These are phyloP conservation scores for Chondrosia reniformis DNA, from an alignment of 37 sponge, comb jelly and placozoan species.

Conservation along the genomic window DNA sequence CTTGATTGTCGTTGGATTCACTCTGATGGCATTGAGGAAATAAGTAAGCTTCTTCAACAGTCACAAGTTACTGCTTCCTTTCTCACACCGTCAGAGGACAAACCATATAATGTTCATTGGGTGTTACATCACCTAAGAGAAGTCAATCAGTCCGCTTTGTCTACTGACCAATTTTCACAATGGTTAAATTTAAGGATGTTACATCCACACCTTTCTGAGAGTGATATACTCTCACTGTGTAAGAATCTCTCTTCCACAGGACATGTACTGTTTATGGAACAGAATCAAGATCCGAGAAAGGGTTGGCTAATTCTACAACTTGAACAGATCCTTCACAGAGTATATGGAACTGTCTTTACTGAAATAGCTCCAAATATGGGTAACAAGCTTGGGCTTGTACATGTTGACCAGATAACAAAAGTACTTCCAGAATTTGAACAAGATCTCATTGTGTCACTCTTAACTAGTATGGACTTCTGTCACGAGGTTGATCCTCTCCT, in stretches of 20 bases:
- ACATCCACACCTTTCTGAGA: background rate
- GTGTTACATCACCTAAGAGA: background rate
- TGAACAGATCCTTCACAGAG: background rate
- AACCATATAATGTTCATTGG: background rate
- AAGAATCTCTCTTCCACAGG: slow-evolving; percentile 10
- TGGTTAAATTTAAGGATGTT: slow-evolving; percentile 1
- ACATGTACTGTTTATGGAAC: background rate
- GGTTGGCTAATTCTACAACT: slow-evolving; percentile 15
- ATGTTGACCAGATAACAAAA: background rate
- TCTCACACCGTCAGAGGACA: background rate
- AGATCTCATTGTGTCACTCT: background rate
- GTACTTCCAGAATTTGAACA: background rate
- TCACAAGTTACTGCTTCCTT: background rate
- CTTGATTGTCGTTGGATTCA: slow-evolving; percentile 11
- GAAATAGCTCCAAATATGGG: background rate
- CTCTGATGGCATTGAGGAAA: background rate
- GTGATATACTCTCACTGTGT: too few species aligned
- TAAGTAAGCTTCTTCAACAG: background rate
- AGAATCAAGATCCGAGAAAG: background rate
- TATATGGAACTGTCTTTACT: slow-evolving; percentile 12
- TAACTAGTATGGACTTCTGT: slow-evolving; percentile 24
- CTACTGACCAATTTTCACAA: background rate
- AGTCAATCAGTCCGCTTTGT: background rate
- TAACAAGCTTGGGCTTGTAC: slow-evolving; percentile 14
- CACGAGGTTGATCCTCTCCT: background rate